Evolutionary conservation across 35 echinoderm and acorn worm species (phyloP).

Genomic region (Heliocidaris erythrogramma): DNA sequence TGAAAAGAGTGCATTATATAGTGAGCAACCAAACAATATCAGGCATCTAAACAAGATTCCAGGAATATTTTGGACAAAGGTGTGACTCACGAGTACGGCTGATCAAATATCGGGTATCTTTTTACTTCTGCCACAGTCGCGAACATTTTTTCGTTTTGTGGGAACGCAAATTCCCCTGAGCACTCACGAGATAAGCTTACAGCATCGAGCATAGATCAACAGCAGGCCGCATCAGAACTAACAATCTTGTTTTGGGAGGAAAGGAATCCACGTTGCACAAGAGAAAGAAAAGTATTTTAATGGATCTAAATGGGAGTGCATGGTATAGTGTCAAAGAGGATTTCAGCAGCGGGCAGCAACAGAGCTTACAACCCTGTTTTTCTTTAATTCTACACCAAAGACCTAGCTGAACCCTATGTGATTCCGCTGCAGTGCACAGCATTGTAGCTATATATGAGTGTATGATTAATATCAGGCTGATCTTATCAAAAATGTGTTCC

Average conservation of each 20-base stretch:
- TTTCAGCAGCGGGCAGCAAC: background rate
- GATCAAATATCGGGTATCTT: background rate
- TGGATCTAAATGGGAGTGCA: background rate
- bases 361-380: background rate
- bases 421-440: too few species aligned
- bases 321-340: background rate
- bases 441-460: too few species aligned
- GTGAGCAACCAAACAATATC: background rate
- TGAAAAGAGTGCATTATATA: background rate
- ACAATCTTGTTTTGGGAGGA: slow-evolving; percentile 1
- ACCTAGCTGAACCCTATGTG: too few species aligned
- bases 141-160: background rate
- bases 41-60: background rate
- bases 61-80: background rate
- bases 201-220: background rate
- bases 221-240: background rate
- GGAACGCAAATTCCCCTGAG: slow-evolving; percentile 1
- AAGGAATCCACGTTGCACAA: background rate
- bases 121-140: background rate
- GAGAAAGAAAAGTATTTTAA: slow-evolving; percentile 1
- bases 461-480: too few species aligned
- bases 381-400: too few species aligned
- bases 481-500: too few species aligned
- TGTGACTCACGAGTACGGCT: background rate
- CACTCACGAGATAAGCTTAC: slow-evolving; percentile 16